Base-by-base conservation (phyloP, 2,888 invertebrate species). In the Glyphotaelius pellucidus region DNA sequence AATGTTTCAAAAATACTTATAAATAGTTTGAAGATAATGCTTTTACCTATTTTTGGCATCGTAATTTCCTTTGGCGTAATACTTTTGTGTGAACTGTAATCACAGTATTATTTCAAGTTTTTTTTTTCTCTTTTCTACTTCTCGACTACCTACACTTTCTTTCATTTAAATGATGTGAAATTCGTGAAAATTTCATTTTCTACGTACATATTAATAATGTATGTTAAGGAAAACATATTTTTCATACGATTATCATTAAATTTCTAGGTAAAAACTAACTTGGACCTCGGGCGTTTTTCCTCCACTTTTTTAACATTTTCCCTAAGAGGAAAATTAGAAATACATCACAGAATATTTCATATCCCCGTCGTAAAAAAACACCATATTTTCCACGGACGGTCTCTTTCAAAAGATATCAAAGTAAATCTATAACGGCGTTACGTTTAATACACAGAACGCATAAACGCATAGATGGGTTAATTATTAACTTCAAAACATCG, bases 361-460 rank as follows among this genome's bases (percentile, higher is more conserved):
- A 52, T 87, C 42, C 42, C 11, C 86, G 42, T 87, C n/a, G n/a
- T 67, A 67, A 67, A 67, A 67, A 67, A 67, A 67, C 67, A 67
- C 67, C 67, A 79, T 88, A 67, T 35, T 88, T 88, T 88, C 88
- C 67, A 31, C 52, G 67, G 32, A 88, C 67, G 88, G 31, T 83
- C 67, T 84, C 35, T 89, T 80, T 84, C 79, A 91, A 91, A 92
- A 93, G 93, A 92, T 91, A 92, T 93, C 93, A 92, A 92, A 91
- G 91, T 25, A 90, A 92, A 92, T 92, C 92, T 92, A 92, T 92
- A 67, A 92, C 87, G 92, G 38, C 67, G 35, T 89, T 89, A 80
- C 42, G 80, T 38, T 32, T 83, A 81, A 42, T 38, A 9, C 67
- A 67, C 67, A 67, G 67, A 67, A 67, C 67, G 9, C 25, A 9